These are phyloP conservation scores for Dipodomys merriami DNA, from an alignment of 2,113 vertebrate species.

Conservation along the genomic window DNA sequence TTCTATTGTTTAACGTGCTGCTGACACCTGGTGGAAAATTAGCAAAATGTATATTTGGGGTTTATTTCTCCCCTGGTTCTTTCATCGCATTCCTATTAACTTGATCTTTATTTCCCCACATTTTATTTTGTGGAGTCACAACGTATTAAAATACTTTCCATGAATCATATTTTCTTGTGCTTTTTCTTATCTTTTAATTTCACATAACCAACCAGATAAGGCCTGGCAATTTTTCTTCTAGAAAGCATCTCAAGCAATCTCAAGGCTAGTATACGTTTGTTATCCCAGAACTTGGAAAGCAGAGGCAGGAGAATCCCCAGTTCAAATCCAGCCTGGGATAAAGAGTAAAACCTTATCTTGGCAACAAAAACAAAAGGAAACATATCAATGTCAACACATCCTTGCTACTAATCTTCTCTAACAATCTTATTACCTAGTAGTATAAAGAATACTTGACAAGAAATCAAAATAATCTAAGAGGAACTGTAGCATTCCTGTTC, in stretches of 20 bases:
- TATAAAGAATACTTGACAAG: constrained; percentile 15
- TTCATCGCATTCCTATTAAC: background rate
- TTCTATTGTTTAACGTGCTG: constrained; percentile 59
- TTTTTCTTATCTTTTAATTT: background rate
- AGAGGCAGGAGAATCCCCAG: background rate
- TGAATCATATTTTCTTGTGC: background rate
- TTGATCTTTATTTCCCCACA: background rate
- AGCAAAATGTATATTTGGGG: constrained; percentile 14
- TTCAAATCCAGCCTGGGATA: background rate
- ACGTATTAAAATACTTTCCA: background rate
- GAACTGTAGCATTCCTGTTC: background rate
- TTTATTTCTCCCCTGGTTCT: constrained; percentile 48
- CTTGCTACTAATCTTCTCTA: background rate
- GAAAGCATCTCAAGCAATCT: constrained; percentile 17
- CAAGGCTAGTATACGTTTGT: background rate
- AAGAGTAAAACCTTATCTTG: background rate
- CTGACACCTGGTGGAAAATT: constrained; percentile 74
- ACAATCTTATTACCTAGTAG: background rate
- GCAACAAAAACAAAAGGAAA: background rate
- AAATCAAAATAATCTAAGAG: constrained; percentile 9
- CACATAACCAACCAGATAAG: background rate
- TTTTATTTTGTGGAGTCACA: background rate
- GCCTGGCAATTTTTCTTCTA: background rate
- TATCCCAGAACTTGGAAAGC: background rate
- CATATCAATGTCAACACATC: background rate